These are phyloP conservation scores for Pseudobourletiella spinata DNA, from an alignment of 1,140 invertebrate species.

Conservation along the genomic window DNA sequence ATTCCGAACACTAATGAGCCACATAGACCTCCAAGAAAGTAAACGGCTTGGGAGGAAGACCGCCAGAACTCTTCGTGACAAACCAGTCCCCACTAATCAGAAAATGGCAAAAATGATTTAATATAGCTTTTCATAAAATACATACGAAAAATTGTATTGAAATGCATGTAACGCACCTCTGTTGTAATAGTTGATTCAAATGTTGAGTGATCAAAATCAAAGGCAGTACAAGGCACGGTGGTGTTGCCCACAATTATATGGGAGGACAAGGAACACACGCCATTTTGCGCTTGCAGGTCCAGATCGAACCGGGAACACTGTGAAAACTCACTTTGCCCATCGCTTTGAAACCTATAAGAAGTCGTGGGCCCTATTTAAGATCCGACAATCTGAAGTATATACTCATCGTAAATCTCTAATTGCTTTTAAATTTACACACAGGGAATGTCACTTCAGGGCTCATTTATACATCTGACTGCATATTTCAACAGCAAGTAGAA, in stretches of 20 bases:
- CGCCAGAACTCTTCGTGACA: not conserved
- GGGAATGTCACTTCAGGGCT: too few relatives aligned
- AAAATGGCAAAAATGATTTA: not conserved
- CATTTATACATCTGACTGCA: not conserved
- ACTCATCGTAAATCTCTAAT: too few relatives aligned
- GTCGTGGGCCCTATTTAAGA: too few relatives aligned
- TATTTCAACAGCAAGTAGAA: not conserved
- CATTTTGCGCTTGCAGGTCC: too few relatives aligned
- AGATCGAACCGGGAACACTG: not conserved
- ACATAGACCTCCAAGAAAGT: not conserved
- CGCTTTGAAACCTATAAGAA: not conserved
- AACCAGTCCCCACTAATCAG: not conserved
- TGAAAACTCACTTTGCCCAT: not conserved
- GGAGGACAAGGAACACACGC: too few relatives aligned
- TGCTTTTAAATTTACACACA: too few relatives aligned
- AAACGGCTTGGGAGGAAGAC: not conserved
- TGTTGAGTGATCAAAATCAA: not conserved
- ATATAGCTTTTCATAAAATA: not conserved
- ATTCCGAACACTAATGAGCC: conserved; percentile 59
- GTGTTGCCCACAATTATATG: too few relatives aligned
- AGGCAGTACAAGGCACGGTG: not conserved
- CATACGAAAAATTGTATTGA: not conserved
- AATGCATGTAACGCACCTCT: not conserved
- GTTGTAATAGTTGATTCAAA: not conserved
- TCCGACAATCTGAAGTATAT: too few relatives aligned